phyloP scores from a whole-genome alignment of 1,140 invertebrate genomes.

The Solenopsis fugax region DNA sequence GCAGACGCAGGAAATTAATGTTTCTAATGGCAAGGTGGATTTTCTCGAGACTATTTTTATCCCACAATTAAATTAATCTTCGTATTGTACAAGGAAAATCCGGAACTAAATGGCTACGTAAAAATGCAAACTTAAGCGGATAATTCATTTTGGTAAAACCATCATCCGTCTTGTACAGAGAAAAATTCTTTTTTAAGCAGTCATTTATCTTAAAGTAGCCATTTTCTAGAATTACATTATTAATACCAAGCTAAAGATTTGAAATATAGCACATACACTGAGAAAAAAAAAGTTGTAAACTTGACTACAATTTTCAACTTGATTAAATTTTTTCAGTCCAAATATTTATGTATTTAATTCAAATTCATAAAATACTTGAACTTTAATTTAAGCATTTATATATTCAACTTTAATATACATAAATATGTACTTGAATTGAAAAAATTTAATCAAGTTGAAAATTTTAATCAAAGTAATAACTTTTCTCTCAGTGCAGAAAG shows the following conservation, averaged over 20 bases:
- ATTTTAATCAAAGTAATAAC: too few relatives aligned
- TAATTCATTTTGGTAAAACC: neutral
- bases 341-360: too few relatives aligned
- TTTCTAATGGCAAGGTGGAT: slow-evolving; percentile 11
- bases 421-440: too few relatives aligned
- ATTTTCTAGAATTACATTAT: neutral
- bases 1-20: neutral
- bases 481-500: too few relatives aligned
- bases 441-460: too few relatives aligned
- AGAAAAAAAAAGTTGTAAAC: too few relatives aligned
- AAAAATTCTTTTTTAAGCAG: neutral
- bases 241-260: neutral
- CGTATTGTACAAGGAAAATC: slow-evolving; percentile 6
- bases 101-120: neutral
- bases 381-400: too few relatives aligned
- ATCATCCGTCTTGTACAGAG: neutral
- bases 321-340: too few relatives aligned
- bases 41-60: slow-evolving; percentile 6
- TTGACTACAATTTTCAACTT: too few relatives aligned
- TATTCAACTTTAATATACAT: too few relatives aligned
- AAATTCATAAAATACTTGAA: too few relatives aligned
- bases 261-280: neutral
- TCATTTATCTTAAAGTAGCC: neutral
- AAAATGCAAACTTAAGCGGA: neutral
- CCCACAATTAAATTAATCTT: slow-evolving; percentile 7